Conservation (phyloP, 2,888 invertebrate genomes). For the Tinea pellionella region DNA sequence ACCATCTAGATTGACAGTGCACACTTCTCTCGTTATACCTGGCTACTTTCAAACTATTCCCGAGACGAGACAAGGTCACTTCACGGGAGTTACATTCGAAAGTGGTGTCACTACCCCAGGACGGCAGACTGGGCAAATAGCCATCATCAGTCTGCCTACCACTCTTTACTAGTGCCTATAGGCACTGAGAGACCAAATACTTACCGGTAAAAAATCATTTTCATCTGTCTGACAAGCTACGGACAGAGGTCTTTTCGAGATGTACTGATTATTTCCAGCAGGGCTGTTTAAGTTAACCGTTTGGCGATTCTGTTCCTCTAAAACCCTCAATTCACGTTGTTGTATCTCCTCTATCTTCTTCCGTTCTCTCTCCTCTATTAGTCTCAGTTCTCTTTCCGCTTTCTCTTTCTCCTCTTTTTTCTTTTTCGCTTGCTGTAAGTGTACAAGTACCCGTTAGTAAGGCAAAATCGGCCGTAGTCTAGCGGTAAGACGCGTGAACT, state of each 20-base stretch:
- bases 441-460: too few species aligned
- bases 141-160: too few species aligned
- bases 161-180: background rate
- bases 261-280: constrained; percentile 47
- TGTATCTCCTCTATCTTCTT: constrained; percentile 30
- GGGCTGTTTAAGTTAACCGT: constrained; percentile 14
- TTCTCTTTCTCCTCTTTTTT: constrained; percentile 57
- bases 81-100: too few species aligned
- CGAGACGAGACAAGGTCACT: too few species aligned
- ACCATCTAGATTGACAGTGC: too few species aligned
- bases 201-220: constrained; percentile 10
- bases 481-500: too few species aligned
- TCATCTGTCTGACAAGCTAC: constrained; percentile 61
- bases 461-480: too few species aligned
- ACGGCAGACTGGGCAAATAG: too few species aligned
- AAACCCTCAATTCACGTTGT: constrained; percentile 19
- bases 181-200: background rate
- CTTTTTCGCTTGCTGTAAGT: constrained; percentile 54
- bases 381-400: constrained; percentile 41
- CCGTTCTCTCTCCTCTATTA: constrained; percentile 45
- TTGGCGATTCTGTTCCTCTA: constrained; percentile 22
- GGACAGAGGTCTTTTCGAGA: constrained; percentile 37
- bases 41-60: too few species aligned
- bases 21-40: too few species aligned
- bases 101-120: too few species aligned